Evolutionary conservation across 2,797 vertebrate species (phyloP).

Genomic region (Manis pentadactyla): DNA sequence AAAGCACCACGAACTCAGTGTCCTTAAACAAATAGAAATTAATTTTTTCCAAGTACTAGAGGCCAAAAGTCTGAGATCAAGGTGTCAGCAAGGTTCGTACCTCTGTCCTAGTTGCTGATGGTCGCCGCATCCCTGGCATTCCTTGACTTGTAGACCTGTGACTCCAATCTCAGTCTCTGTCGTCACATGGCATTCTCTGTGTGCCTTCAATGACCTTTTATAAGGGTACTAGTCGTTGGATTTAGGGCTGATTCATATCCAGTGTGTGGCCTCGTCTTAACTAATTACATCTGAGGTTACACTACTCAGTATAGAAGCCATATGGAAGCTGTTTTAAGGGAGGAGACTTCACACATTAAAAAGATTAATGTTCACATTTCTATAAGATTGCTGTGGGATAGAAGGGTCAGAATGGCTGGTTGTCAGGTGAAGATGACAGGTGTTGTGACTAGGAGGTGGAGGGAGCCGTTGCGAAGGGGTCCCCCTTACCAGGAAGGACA

Average conservation of each 20-base stretch:
- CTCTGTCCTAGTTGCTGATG: not conserved
- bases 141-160: not conserved
- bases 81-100: not conserved
- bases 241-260: not conserved
- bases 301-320: not conserved
- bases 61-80: not conserved
- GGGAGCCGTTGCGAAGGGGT: not conserved
- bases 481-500: not conserved
- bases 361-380: not conserved
- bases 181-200: not conserved
- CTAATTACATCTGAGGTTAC: not conserved
- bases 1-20: not conserved
- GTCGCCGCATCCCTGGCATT: not conserved
- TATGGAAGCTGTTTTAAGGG: not conserved
- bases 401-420: not conserved
- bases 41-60: not conserved
- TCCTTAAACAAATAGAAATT: not conserved
- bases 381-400: not conserved
- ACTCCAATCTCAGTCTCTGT: not conserved
- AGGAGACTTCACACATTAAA: not conserved
- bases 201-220: not conserved
- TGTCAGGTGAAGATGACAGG: not conserved
- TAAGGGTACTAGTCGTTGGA: not conserved
- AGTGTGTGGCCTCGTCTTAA: not conserved
- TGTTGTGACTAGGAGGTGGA: not conserved